These are phyloP conservation scores for Pheosia gnoma DNA, from an alignment of 2,888 invertebrate genomes.

Conservation along the genomic window DNA sequence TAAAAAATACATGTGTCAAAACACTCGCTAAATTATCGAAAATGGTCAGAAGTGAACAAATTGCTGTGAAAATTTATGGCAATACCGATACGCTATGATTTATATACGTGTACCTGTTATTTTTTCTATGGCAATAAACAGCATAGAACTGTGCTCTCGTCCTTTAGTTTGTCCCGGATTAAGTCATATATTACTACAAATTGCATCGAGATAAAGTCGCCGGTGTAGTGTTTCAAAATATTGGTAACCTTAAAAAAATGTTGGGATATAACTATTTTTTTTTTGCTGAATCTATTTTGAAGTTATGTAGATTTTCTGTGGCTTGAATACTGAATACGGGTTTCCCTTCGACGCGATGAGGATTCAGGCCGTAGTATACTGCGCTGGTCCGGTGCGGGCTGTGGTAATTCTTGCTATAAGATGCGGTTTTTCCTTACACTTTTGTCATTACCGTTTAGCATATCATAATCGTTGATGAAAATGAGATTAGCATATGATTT, in stretches of 20 bases:
- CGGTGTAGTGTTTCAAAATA: constrained; percentile 48
- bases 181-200: constrained; percentile 81
- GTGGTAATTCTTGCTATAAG: too few species aligned
- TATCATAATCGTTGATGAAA: too few species aligned
- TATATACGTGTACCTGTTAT: constrained; percentile 13
- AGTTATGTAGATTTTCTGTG: neutral
- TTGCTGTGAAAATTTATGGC: constrained; percentile 54
- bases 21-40: constrained; percentile 54
- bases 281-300: constrained; percentile 7
- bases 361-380: too few species aligned
- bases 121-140: constrained; percentile 33
- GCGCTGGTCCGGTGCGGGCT: too few species aligned
- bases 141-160: constrained; percentile 16
- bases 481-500: too few species aligned
- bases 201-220: constrained; percentile 69
- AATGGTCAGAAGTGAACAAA: constrained; percentile 55
- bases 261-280: constrained; percentile 13
- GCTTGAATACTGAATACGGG: neutral
- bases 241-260: constrained; percentile 27
- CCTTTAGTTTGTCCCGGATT: constrained; percentile 51
- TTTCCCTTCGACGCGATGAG: too few species aligned
- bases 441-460: too few species aligned
- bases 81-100: constrained; percentile 31
- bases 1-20: constrained; percentile 8
- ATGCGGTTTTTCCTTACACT: too few species aligned